A percentile compares a stretch with the other conserved stretches of the same genome.
These are phyloP conservation scores for Nephila pilipes DNA, from an alignment of 1,140 invertebrate species.

Conservation along the genomic window DNA sequence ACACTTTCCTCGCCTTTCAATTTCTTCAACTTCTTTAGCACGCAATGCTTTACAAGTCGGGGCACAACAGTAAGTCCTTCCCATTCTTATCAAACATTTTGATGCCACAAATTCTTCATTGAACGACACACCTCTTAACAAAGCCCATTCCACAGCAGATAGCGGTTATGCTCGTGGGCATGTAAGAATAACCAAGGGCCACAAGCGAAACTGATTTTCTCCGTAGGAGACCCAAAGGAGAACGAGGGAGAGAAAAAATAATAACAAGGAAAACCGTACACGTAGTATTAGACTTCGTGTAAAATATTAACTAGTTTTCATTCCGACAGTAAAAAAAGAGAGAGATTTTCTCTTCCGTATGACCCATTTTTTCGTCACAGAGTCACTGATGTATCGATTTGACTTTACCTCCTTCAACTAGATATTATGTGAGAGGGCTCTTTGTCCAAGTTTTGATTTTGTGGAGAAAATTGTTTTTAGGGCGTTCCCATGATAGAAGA, in stretches of 20 bases:
- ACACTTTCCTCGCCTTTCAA: not conserved
- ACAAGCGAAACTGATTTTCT: slow-evolving; percentile 2
- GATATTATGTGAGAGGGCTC: not conserved
- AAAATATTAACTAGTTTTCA: slow-evolving; percentile 55
- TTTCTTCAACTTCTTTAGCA: not conserved
- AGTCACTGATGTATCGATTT: slow-evolving; percentile 26
- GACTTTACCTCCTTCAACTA: not conserved
- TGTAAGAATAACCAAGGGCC: not conserved
- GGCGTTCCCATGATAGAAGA: not conserved
- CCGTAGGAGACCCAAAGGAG: slow-evolving; percentile 25
- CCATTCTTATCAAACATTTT: not conserved
- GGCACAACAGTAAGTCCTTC: slow-evolving; percentile 19
- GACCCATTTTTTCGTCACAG: slow-evolving; percentile 10
- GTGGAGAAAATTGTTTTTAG: no score
- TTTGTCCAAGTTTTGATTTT: not conserved
- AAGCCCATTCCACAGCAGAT: not conserved
- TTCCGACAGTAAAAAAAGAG: not conserved
- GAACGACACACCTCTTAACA: not conserved
- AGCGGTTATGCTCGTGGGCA: not conserved
- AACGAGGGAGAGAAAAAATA: not conserved
- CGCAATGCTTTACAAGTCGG: not conserved
- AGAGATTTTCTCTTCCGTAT: slow-evolving; percentile 25
- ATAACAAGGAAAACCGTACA: slow-evolving; percentile 15
- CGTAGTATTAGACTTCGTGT: not conserved
- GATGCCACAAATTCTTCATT: not conserved